A percentile compares a stretch with the other conserved stretches of the same genome.
Conservation (phyloP, 1,140 invertebrate species). For the Lasioglossum baleicum region DNA sequence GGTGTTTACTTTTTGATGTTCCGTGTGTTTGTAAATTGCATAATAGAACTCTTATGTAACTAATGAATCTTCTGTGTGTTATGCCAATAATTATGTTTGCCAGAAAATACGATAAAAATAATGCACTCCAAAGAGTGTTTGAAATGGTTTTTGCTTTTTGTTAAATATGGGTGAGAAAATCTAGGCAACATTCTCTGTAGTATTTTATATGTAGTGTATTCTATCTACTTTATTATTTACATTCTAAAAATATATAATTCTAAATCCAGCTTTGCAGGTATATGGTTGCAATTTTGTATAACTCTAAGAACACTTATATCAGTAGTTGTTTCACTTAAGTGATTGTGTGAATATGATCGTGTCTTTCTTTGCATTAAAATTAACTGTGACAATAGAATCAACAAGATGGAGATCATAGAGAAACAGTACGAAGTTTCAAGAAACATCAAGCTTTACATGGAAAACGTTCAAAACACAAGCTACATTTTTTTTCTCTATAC, state of each 20-base stretch:
- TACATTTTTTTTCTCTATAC: conserved; percentile 2
- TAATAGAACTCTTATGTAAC: conserved; percentile 33
- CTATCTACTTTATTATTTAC: conserved; percentile 71
- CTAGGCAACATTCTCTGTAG: conserved; percentile 52
- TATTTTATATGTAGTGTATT: conserved; percentile 58
- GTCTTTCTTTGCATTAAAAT: conserved; percentile 50
- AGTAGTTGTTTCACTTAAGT: conserved; percentile 43
- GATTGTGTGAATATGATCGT: conserved; percentile 29
- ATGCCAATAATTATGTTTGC: conserved; percentile 1
- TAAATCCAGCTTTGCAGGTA: conserved; percentile 44
- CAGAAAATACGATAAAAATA: conserved; percentile 18
- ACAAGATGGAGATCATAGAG: conserved; percentile 46
- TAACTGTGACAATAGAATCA: conserved; percentile 46
- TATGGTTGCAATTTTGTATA: conserved; percentile 47
- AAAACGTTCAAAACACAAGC: conserved; percentile 25
- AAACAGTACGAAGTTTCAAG: conserved; percentile 37
- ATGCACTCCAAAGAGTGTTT: neutral
- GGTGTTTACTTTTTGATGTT: conserved; percentile 25
- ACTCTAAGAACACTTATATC: conserved; percentile 61
- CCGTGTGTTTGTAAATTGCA: neutral
- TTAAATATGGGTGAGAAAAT: conserved; percentile 53
- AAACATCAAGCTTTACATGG: conserved; percentile 33
- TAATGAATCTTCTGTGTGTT: conserved; percentile 32
- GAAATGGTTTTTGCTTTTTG: conserved; percentile 1
- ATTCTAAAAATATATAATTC: conserved; percentile 70